Percentiles rank a stretch among this genome's conserved stretches.
These are phyloP conservation scores for Zaprionus gabonicus DNA, from an alignment of 1,140 invertebrate species.

Conservation along the genomic window DNA sequence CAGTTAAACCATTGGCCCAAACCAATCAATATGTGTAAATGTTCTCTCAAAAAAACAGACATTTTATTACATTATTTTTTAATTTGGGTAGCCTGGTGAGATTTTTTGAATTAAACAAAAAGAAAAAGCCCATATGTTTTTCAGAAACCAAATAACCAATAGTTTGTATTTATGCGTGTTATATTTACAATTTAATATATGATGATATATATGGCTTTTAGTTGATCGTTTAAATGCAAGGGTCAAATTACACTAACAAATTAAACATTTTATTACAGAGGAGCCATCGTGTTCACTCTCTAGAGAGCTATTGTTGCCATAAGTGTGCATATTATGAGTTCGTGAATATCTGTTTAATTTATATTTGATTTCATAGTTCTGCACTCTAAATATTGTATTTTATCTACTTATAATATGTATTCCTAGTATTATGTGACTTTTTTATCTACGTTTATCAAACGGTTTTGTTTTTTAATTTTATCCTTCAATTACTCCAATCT, in stretches of 20 bases:
- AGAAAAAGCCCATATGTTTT: no score
- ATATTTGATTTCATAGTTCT: slow-evolving; percentile 1
- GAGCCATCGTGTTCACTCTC: background rate
- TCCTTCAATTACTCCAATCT: background rate
- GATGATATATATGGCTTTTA: background rate
- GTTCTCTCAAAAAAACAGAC: background rate
- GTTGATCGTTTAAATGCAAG: background rate
- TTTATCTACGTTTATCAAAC: background rate
- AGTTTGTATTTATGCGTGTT: no score
- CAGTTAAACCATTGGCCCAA: background rate
- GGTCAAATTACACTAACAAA: background rate
- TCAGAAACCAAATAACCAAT: no score
- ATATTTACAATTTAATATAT: slow-evolving; percentile 1
- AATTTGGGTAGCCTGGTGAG: no score
- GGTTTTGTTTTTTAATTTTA: background rate
- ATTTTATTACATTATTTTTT: background rate
- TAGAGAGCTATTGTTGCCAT: background rate
- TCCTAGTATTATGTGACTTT: background rate
- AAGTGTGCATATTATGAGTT: background rate
- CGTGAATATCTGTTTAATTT: background rate
- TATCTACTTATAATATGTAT: background rate
- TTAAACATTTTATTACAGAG: background rate
- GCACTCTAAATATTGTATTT: background rate
- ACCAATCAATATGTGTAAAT: background rate
- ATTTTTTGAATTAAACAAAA: no score